These are phyloP conservation scores for Synanthedon tipuliformis DNA, from an alignment of 2,888 invertebrate genomes.

Conservation along the genomic window DNA sequence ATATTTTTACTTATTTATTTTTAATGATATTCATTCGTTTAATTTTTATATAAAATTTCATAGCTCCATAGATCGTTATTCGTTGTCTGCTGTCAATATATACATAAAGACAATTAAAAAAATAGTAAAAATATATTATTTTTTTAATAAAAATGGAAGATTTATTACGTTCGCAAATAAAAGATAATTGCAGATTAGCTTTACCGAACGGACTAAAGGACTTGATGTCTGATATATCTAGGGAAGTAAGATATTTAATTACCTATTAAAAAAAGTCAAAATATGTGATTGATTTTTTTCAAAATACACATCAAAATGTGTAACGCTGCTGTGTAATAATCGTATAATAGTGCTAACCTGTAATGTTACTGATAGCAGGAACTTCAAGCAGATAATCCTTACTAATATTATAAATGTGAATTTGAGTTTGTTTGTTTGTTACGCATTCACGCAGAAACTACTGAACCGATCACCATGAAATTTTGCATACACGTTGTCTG, in stretches of 20 bases:
- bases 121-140: slow-evolving; percentile 3
- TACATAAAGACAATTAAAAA: neutral
- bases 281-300: too few relatives aligned
- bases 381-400: too few relatives aligned
- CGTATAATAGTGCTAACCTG: too few relatives aligned
- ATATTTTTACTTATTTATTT: neutral
- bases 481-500: too few relatives aligned
- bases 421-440: too few relatives aligned
- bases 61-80: slow-evolving; percentile 13
- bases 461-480: too few relatives aligned
- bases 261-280: too few relatives aligned
- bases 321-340: too few relatives aligned
- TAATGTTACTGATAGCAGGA: too few relatives aligned
- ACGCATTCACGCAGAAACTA: too few relatives aligned
- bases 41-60: neutral
- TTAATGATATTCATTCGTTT: neutral
- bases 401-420: too few relatives aligned
- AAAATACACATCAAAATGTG: too few relatives aligned
- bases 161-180: slow-evolving; percentile 30
- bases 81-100: neutral
- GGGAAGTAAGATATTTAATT: slow-evolving; percentile 64
- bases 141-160: slow-evolving; percentile 22
- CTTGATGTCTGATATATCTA: slow-evolving; percentile 77
- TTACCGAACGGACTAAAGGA: slow-evolving; percentile 78
- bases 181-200: slow-evolving; percentile 27